Percentiles rank a stretch among this genome's conserved stretches.
phyloP scores from a whole-genome alignment of 2,113 vertebrate species.

The Alligator sinensis region DNA sequence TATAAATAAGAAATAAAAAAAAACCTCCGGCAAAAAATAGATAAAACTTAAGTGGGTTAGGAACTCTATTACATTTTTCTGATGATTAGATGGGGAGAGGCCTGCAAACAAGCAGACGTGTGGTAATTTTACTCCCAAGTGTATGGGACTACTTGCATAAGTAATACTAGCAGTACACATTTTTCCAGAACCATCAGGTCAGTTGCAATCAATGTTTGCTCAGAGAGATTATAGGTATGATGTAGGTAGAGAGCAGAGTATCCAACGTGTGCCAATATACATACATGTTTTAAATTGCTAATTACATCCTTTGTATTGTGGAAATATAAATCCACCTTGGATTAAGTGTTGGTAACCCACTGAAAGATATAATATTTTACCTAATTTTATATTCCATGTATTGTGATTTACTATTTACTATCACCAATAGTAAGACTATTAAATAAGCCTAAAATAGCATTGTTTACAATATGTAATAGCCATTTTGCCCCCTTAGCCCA shows the following conservation, averaged over 20 bases:
- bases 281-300: neutral
- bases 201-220: neutral
- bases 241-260: neutral
- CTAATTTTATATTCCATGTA: neutral
- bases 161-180: neutral
- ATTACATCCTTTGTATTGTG: neutral
- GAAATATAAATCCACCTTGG: conserved; percentile 7
- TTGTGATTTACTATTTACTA: neutral
- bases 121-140: no score
- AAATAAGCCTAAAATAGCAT: conserved; percentile 15
- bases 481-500: neutral
- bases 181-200: neutral
- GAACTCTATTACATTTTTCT: neutral
- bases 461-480: neutral
- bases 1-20: neutral
- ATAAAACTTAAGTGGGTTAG: neutral
- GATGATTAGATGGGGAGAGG: neutral
- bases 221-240: neutral
- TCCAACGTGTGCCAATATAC: neutral
- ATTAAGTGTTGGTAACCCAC: neutral
- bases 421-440: neutral
- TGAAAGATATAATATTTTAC: neutral
- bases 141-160: neutral
- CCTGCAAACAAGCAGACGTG: neutral
- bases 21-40: neutral